These are phyloP conservation scores for Pungitius pungitius DNA, from an alignment of 2,113 vertebrate species.

Conservation along the genomic window DNA sequence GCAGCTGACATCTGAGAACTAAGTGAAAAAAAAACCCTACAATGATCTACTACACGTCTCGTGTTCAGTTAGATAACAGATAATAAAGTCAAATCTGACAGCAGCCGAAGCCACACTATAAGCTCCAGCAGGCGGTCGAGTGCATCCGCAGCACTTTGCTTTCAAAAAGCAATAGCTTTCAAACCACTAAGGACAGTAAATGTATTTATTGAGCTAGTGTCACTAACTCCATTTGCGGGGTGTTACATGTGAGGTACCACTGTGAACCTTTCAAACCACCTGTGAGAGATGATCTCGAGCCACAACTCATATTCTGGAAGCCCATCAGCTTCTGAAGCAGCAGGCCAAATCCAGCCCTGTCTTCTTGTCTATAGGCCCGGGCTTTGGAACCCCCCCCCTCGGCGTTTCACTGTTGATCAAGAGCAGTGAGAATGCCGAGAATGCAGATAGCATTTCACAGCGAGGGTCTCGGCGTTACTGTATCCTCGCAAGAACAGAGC, in stretches of 20 bases:
- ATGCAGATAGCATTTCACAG: slow-evolving; percentile 84
- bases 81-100: slow-evolving; percentile 39
- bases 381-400: slow-evolving; percentile 75
- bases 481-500: slow-evolving; percentile 78
- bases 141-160: slow-evolving; percentile 60
- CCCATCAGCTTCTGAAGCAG: slow-evolving; percentile 77
- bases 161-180: slow-evolving; percentile 68
- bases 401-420: slow-evolving; percentile 79
- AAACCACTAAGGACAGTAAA: slow-evolving; percentile 65
- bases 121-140: slow-evolving; percentile 35
- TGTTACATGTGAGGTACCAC: slow-evolving; percentile 70
- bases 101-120: slow-evolving; percentile 27
- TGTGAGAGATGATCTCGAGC: slow-evolving; percentile 77
- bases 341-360: slow-evolving; percentile 76
- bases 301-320: slow-evolving; percentile 76
- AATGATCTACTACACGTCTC: background rate
- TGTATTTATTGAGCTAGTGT: slow-evolving; percentile 72
- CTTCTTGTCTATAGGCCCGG: slow-evolving; percentile 72
- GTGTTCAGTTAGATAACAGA: slow-evolving; percentile 24
- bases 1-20: slow-evolving; percentile 16
- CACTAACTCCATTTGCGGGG: slow-evolving; percentile 61
- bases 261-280: slow-evolving; percentile 75
- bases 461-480: slow-evolving; percentile 76
- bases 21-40: background rate
- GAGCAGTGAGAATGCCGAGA: slow-evolving; percentile 80